Base-by-base conservation (phyloP, 2,113 vertebrate genomes). In the Numenius arquata region DNA sequence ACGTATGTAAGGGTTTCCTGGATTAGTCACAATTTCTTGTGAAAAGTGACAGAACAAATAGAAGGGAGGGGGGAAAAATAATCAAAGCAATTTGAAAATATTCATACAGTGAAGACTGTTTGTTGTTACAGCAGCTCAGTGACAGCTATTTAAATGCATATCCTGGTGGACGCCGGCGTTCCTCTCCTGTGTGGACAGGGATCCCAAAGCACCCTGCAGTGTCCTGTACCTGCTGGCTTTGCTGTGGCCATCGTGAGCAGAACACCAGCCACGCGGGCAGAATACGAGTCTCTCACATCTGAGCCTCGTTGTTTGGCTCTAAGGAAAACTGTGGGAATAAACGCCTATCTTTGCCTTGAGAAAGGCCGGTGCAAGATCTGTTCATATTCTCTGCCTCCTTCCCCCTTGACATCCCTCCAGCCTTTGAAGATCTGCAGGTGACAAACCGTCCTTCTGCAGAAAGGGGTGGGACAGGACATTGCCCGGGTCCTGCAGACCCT, bases 401-500 rank as follows among this genome's bases (percentile, higher is more conserved):
- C 50, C 18, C 23, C 48, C 55, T 58, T 21, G 36, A 38, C 38
- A 21, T 61, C 66, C 11, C 40, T 22, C 10, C 78, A 90, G 72
- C 26, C 40, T 71, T 11, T 34, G 36, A 32, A 56, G 82, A 12
- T 63, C 61, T 11, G 16, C 32, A 20, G 59, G 55, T 43, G 75
- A 18, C 85, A 67, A 74, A 25, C 5, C 8, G 52, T 26, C 72
- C 50, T 40, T 14, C 23, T 20, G 58, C 81, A 23, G 48, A 50
- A 40, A 22, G n/a, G 2, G 25, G 11, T 17, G 68, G 72, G 40
- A 45, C 65, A 27, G 43, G 38, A 40, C 61, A 34, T 9, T 17
- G 65, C 29, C 34, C 80, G 7, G 40, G 12, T 6, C 16, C 34
- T 7, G n/a, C 25, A 0, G 8, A n/a, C 34, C 75, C 6, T 0